Evolutionary conservation across 2,113 vertebrate species (phyloP).

Genomic region (Prunella fulvescens): DNA sequence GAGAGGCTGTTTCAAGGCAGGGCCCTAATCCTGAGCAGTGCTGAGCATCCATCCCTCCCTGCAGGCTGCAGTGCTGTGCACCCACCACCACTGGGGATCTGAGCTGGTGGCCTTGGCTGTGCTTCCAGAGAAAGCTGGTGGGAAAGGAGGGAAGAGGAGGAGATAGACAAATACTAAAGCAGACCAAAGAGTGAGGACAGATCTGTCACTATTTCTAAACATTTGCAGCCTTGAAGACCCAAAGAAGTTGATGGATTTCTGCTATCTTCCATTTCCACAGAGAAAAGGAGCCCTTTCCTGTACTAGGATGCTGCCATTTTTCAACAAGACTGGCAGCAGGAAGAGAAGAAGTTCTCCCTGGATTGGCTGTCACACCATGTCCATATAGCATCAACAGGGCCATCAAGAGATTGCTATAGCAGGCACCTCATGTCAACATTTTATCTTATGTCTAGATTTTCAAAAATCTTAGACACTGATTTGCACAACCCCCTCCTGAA

Average conservation of each 20-base stretch:
- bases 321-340: neutral
- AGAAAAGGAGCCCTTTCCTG: neutral
- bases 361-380: neutral
- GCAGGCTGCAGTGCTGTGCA: neutral
- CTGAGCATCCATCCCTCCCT: neutral
- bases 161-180: neutral
- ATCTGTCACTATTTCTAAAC: neutral
- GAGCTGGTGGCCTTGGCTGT: neutral
- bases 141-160: neutral
- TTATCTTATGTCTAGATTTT: neutral
- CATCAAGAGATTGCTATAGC: neutral
- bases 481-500: neutral
- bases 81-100: neutral
- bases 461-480: neutral
- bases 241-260: neutral
- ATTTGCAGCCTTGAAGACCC: neutral
- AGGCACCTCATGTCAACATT: neutral
- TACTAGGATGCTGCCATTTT: neutral
- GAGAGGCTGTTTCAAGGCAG: neutral
- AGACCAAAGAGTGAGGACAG: neutral
- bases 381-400: neutral
- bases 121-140: neutral
- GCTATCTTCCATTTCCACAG: neutral
- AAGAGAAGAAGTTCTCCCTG: neutral
- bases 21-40: neutral